A percentile compares a stretch with the other conserved stretches of the same genome.
Evolutionary conservation across 1,140 invertebrate genomes (phyloP).

Genomic region (Bilobella aurantiaca): DNA sequence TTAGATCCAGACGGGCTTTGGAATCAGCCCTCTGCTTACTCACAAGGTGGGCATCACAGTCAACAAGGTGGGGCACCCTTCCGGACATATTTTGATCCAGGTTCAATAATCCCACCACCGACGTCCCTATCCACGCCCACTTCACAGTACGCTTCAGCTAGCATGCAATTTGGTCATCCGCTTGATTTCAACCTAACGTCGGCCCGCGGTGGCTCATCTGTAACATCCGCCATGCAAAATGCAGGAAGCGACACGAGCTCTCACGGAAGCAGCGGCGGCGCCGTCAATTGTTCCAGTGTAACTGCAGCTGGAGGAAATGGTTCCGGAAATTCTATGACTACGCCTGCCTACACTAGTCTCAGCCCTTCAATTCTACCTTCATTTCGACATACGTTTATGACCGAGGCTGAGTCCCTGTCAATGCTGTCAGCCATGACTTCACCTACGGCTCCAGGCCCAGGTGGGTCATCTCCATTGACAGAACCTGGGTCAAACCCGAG

Average conservation of each 20-base stretch:
- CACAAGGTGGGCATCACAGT: constrained; percentile 2
- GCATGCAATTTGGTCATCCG: constrained; percentile 11
- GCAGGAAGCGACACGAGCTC: not conserved
- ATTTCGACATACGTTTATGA: constrained; percentile 35
- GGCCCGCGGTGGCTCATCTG: not conserved
- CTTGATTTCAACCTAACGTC: constrained; percentile 1
- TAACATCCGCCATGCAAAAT: not conserved
- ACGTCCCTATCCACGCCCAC: not conserved
- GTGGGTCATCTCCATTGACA: constrained; percentile 18
- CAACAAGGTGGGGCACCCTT: constrained; percentile 10
- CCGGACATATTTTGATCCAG: constrained; percentile 40
- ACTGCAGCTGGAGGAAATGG: constrained; percentile 12
- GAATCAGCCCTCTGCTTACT: constrained; percentile 9
- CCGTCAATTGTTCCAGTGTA: constrained; percentile 12
- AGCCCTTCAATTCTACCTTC: constrained; percentile 35
- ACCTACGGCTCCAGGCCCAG: constrained; percentile 9
- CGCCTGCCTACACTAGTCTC: constrained; percentile 38
- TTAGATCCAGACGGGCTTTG: constrained; percentile 17
- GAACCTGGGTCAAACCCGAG: constrained; percentile 33
- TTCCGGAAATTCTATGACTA: constrained; percentile 34
- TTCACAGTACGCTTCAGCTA: constrained; percentile 19
- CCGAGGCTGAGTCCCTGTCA: constrained; percentile 27
- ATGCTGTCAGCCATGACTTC: constrained; percentile 22
- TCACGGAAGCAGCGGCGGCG: constrained; percentile 4
- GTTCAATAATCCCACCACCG: not conserved